phyloP scores from a whole-genome alignment of 2,113 vertebrate genomes.

The Turdus rufiventris region DNA sequence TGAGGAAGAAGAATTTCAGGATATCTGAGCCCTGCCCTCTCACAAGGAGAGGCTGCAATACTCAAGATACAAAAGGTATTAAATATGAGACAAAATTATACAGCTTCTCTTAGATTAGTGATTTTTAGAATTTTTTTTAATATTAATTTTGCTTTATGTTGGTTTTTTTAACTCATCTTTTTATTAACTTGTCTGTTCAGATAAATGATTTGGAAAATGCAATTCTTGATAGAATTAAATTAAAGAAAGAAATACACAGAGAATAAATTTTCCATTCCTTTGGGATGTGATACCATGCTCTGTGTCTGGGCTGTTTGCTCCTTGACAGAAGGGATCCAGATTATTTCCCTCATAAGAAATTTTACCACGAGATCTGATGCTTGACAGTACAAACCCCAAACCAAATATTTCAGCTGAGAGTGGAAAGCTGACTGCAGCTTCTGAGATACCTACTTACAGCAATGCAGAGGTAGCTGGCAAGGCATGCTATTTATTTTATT shows the following conservation, averaged over 20 bases:
- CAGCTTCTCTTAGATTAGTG: accelerated
- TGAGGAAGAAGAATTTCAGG: not conserved
- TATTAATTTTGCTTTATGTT: not conserved
- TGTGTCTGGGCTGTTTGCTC: not conserved
- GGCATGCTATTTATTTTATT: not conserved
- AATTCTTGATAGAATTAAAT: not conserved
- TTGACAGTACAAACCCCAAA: not conserved
- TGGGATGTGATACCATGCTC: not conserved
- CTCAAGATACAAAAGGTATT: not conserved
- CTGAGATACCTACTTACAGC: not conserved
- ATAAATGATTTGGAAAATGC: not conserved
- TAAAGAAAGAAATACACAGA: not conserved
- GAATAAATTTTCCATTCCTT: not conserved
- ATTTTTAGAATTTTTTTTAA: not conserved
- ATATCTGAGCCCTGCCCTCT: accelerated
- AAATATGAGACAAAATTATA: not conserved
- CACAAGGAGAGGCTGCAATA: not conserved
- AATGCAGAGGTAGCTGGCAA: not conserved
- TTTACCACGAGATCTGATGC: not conserved
- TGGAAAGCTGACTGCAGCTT: not conserved
- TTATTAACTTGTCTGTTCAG: not conserved
- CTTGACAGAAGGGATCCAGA: not conserved
- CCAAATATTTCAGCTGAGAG: not conserved
- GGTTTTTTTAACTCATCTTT: not conserved
- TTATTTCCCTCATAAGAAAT: not conserved